These are phyloP conservation scores for Drosophila neonasuta DNA, from an alignment of 2,888 invertebrate genomes.

Conservation along the genomic window DNA sequence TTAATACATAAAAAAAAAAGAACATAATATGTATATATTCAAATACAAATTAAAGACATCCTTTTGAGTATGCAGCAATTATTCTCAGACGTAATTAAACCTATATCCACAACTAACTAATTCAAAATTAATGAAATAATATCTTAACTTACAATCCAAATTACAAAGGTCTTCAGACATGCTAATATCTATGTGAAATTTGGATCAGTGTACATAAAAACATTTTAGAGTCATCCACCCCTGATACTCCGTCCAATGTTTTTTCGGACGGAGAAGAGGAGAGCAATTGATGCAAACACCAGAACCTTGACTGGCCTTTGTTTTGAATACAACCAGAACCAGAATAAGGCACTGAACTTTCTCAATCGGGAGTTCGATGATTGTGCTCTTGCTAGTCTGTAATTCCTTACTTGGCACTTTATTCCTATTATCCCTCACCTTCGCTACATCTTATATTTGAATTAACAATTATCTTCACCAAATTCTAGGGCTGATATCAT, in stretches of 20 bases:
- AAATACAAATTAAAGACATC: no score
- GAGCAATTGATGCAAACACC: constrained; percentile 30
- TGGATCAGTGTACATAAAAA: constrained; percentile 11
- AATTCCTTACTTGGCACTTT: constrained; percentile 20
- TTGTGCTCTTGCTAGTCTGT: constrained; percentile 8
- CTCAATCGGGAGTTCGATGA: constrained; percentile 28
- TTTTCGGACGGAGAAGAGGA: constrained; percentile 7
- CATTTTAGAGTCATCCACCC: constrained; percentile 13
- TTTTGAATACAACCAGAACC: constrained; percentile 43
- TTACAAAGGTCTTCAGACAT: no score
- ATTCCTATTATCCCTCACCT: background rate
- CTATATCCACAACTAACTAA: no score
- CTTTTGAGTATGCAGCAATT: no score
- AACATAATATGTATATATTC: no score
- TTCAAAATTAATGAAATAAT: no score
- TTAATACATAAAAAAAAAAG: no score
- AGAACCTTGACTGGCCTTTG: constrained; percentile 71
- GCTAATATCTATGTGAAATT: no score
- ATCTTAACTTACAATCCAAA: no score
- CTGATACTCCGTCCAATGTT: constrained; percentile 38
- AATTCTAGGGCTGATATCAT: no score
- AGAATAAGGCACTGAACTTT: constrained; percentile 65
- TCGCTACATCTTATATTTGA: background rate
- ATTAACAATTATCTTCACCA: no score
- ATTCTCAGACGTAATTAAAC: no score